Base-by-base conservation (phyloP, 2,797 vertebrate genomes). In the Falco columbarius region DNA sequence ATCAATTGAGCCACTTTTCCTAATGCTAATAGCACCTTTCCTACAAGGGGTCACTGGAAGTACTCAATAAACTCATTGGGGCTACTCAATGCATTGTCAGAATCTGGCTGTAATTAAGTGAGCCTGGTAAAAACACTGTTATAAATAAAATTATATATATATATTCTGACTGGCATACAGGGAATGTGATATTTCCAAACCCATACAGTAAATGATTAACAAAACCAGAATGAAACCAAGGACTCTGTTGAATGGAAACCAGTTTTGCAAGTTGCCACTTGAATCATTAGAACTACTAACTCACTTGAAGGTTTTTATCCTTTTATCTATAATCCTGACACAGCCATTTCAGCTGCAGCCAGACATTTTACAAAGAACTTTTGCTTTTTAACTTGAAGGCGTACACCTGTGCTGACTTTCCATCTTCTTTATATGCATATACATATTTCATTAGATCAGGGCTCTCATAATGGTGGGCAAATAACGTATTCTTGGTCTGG, bases 391-490 rank as follows among this genome's bases (percentile, higher is more conserved):
- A 74, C 83, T 75, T 49, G 38, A 93, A 93, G 47, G 24, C 59
- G 58, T 77, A 63, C 42, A 91, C 46, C 51, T 95, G 30, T 71
- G 67, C 62, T 70, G 80, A 84, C 14, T 95, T 95, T 93, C 83
- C 58, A 73, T 79, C 63, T 70, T 81, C 42, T 42, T 65, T 87
- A 86, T 83, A 81, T 63, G 38, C 40, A 72, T 90, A 76, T 62
- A 67, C 15, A 75, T 70, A 88, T 95, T 94, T 89, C 77, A 93
- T 65, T 90, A 91, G 40, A 90, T 71, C 21, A 81, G 27, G 5
- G 8, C 12, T 93, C 49, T 95, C 76, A 51, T 93, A 96, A 89
- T 75, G 17, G 83, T 82, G 86, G 91, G 84, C 59, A 95, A 95
- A 97, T 93, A 87, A 36, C 90, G 10, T 67, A 58, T 46, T 49